Conservation (phyloP, 2,797 vertebrate species). For the Sparus aurata region DNA sequence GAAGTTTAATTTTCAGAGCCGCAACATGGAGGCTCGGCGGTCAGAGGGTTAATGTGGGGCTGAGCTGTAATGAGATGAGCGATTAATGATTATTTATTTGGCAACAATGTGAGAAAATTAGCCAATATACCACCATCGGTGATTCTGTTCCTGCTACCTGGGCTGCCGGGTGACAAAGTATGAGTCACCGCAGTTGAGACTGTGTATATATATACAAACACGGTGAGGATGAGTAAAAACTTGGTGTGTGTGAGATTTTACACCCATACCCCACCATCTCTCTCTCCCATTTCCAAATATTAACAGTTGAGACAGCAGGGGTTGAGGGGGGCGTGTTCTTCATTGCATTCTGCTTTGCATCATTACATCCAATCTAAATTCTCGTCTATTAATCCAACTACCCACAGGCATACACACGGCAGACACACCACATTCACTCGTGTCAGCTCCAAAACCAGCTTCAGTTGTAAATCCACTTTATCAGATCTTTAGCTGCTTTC, state of each 20-base stretch:
- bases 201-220: not conserved
- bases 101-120: constrained; percentile 11
- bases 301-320: constrained; percentile 54
- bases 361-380: constrained; percentile 76
- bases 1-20: constrained; percentile 32
- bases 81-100: constrained; percentile 44
- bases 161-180: constrained; percentile 3
- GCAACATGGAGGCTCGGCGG: not conserved
- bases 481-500: constrained; percentile 7
- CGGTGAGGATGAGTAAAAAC: not conserved
- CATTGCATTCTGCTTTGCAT: constrained; percentile 54
- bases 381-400: constrained; percentile 61
- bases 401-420: constrained; percentile 24
- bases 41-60: constrained; percentile 36
- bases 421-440: constrained; percentile 22
- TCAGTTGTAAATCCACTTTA: constrained; percentile 26
- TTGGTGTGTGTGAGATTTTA: not conserved
- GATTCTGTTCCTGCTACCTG: not conserved
- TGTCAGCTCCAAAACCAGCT: constrained; percentile 30
- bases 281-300: constrained; percentile 61
- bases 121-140: not conserved
- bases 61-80: not conserved
- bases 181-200: constrained; percentile 8
- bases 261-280: not conserved
- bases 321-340: constrained; percentile 19